These are phyloP conservation scores for Zonitis immaculata DNA, from an alignment of 2,888 invertebrate genomes.

Conservation along the genomic window DNA sequence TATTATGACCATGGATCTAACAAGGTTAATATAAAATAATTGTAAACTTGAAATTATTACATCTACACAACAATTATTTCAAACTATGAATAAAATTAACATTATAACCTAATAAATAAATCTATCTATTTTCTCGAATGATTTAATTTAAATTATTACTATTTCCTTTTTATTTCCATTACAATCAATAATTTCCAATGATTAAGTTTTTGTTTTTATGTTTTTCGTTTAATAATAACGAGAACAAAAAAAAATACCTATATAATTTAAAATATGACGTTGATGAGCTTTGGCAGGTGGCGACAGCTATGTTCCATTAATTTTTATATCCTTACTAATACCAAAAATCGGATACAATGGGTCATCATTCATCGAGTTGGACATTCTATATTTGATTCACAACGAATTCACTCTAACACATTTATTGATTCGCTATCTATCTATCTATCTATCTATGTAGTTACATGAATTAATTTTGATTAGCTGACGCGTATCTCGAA, in stretches of 20 bases:
- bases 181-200: not conserved
- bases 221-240: too few species aligned
- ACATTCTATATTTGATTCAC: constrained; percentile 20
- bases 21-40: not conserved
- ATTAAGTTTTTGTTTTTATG: not conserved
- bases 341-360: constrained; percentile 22
- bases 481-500: constrained; percentile 13
- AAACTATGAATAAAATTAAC: not conserved
- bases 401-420: constrained; percentile 22
- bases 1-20: too few species aligned
- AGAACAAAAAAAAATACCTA: too few species aligned
- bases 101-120: not conserved
- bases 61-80: not conserved
- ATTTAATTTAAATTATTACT: not conserved
- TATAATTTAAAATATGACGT: constrained; percentile 18
- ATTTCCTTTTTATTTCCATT: not conserved
- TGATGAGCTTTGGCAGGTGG: constrained; percentile 25
- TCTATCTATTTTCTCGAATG: not conserved
- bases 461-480: constrained; percentile 21
- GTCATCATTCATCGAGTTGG: constrained; percentile 23
- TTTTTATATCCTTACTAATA: constrained; percentile 28
- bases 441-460: constrained; percentile 18
- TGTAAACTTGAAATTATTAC: not conserved
- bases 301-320: constrained; percentile 30
- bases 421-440: constrained; percentile 23